phyloP scores from a whole-genome alignment of 1,140 invertebrate species.

The Caerostris darwini region DNA sequence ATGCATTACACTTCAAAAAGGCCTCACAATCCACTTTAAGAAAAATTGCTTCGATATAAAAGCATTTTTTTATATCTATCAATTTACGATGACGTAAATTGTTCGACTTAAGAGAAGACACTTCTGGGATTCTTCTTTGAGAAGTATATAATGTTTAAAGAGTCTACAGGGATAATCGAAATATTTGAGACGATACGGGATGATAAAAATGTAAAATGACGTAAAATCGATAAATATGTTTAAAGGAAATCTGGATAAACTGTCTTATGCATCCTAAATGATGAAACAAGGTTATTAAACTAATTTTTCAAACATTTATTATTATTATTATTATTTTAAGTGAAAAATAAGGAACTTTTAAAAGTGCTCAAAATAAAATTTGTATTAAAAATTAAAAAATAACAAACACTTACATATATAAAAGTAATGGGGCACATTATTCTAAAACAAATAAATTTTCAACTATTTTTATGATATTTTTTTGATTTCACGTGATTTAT shows the following conservation, averaged over 20 bases:
- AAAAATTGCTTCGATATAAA: background rate
- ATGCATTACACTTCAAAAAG: background rate
- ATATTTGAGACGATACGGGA: background rate
- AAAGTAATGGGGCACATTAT: too few species aligned
- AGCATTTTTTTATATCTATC: background rate
- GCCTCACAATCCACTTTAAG: background rate
- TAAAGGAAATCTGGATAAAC: background rate
- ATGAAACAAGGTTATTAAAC: too few species aligned
- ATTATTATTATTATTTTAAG: too few species aligned
- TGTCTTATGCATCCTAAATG: too few species aligned
- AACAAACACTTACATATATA: too few species aligned
- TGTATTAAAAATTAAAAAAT: too few species aligned
- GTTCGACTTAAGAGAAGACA: background rate
- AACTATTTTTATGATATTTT: too few species aligned
- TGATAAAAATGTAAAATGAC: background rate
- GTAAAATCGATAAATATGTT: background rate
- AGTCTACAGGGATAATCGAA: background rate
- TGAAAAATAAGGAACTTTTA: too few species aligned
- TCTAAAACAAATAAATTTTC: too few species aligned
- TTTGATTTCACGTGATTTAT: too few species aligned
- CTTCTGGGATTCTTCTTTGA: background rate
- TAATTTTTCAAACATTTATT: too few species aligned
- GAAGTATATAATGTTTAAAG: background rate
- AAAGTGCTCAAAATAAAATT: too few species aligned
- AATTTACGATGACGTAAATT: conserved; percentile 15